Conservation (phyloP, 1,140 invertebrate genomes). For the Babylonia areolata region DNA sequence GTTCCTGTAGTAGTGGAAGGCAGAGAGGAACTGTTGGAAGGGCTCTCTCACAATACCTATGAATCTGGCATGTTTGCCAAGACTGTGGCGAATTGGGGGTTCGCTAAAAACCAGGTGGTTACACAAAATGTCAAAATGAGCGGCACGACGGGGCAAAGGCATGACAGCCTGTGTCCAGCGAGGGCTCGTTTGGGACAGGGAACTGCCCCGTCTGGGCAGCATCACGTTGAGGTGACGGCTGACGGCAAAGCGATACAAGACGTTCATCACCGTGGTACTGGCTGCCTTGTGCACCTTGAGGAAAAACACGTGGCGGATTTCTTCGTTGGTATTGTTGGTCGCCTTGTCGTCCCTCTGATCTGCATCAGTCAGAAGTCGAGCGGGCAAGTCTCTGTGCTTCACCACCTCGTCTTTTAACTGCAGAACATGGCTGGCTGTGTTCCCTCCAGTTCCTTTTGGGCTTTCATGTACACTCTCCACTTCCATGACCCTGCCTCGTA, state of each 20-base stretch:
- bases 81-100: slow-evolving; percentile 39
- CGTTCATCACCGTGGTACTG: slow-evolving; percentile 62
- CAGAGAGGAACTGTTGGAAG: slow-evolving; percentile 63
- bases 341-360: neutral
- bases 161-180: slow-evolving; percentile 33
- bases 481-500: neutral
- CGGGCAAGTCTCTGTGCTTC: neutral
- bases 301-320: slow-evolving; percentile 58
- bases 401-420: neutral
- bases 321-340: neutral
- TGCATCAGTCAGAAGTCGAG: neutral
- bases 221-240: slow-evolving; percentile 54
- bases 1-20: slow-evolving; percentile 56
- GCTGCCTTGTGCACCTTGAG: slow-evolving; percentile 68
- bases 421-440: neutral
- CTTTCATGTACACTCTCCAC: neutral
- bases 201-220: slow-evolving; percentile 44
- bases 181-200: slow-evolving; percentile 46
- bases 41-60: slow-evolving; percentile 64
- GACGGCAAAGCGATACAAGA: slow-evolving; percentile 61
- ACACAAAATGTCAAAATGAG: slow-evolving; percentile 56
- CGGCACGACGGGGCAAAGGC: slow-evolving; percentile 1
- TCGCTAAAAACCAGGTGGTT: slow-evolving; percentile 63
- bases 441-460: neutral
- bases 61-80: slow-evolving; percentile 59